Percentiles rank a stretch among this genome's conserved stretches.
Conservation (phyloP, 1,140 invertebrate genomes). For the Aphelinus certus region DNA sequence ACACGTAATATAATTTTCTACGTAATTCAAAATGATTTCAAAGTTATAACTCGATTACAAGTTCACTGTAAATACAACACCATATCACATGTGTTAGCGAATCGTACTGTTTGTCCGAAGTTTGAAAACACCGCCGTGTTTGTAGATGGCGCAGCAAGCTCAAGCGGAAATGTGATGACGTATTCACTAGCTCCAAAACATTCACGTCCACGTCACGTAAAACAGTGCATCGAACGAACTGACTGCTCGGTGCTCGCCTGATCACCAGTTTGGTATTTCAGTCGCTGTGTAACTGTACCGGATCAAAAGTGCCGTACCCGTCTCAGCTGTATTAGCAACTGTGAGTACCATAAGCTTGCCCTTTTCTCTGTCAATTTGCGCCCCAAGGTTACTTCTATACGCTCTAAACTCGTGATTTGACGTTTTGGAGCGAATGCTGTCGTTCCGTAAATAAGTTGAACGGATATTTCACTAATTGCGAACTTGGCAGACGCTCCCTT, state of each 20-base stretch:
- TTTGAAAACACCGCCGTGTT: neutral
- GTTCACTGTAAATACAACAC: too few relatives aligned
- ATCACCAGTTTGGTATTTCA: slow-evolving; percentile 11
- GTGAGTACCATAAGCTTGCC: slow-evolving; percentile 18
- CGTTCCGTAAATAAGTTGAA: neutral
- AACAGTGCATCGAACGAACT: neutral
- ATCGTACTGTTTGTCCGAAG: too few relatives aligned
- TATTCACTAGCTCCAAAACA: slow-evolving; percentile 4
- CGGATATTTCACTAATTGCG: neutral
- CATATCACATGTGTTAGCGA: too few relatives aligned
- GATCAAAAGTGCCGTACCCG: neutral
- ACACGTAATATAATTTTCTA: too few relatives aligned
- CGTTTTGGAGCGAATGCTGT: neutral
- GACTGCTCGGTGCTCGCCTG: neutral
- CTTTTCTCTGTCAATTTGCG: neutral
- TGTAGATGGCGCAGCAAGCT: neutral
- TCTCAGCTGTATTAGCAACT: slow-evolving; percentile 5
- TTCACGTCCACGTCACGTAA: slow-evolving; percentile 14
- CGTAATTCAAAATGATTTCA: too few relatives aligned
- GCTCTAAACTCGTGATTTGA: neutral
- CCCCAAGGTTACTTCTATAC: neutral
- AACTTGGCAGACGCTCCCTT: slow-evolving; percentile 6
- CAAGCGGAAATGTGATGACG: slow-evolving; percentile 8
- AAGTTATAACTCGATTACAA: too few relatives aligned
- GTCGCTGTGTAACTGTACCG: slow-evolving; percentile 23